A percentile compares a stretch with the other conserved stretches of the same genome.
phyloP scores from a whole-genome alignment of 2,888 invertebrate species.

The Epsilonema sp. region DNA sequence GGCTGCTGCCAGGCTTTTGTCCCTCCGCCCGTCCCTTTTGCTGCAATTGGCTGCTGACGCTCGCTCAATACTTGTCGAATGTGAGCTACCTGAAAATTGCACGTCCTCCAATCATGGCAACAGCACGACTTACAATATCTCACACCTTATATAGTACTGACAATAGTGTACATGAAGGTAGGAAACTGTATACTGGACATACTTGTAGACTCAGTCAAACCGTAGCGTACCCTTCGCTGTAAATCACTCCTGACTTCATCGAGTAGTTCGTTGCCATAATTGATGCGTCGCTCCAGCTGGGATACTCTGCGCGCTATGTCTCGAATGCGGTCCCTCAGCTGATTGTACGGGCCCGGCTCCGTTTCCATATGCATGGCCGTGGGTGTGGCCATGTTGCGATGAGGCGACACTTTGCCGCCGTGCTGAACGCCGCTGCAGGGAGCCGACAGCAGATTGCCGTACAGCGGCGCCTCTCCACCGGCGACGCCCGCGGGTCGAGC shows the following conservation, averaged over 20 bases:
- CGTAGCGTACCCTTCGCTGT: constrained; percentile 12
- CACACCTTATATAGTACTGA: no score
- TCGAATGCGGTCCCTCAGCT: constrained; percentile 13
- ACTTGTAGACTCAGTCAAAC: no score
- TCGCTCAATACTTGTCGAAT: constrained; percentile 14
- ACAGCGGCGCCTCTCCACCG: neutral
- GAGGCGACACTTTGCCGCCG: constrained; percentile 1
- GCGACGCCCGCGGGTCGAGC: neutral
- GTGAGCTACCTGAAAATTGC: constrained; percentile 8
- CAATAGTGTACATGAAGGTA: no score
- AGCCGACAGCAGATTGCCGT: neutral
- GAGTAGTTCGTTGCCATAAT: constrained; percentile 10
- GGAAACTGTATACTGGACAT: no score
- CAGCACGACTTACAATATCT: no score
- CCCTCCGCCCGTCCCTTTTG: neutral
- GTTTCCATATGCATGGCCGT: neutral
- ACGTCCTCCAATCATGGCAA: no score
- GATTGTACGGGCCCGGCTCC: neutral
- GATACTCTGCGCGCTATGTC: constrained; percentile 14
- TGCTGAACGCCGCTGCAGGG: neutral
- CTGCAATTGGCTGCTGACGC: neutral
- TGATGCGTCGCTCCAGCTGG: constrained; percentile 14
- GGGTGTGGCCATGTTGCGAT: neutral
- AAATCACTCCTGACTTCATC: constrained; percentile 13
- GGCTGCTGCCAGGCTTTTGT: neutral